These are phyloP conservation scores for Bombyx huttoni DNA, from an alignment of 2,888 invertebrate species.

Conservation along the genomic window DNA sequence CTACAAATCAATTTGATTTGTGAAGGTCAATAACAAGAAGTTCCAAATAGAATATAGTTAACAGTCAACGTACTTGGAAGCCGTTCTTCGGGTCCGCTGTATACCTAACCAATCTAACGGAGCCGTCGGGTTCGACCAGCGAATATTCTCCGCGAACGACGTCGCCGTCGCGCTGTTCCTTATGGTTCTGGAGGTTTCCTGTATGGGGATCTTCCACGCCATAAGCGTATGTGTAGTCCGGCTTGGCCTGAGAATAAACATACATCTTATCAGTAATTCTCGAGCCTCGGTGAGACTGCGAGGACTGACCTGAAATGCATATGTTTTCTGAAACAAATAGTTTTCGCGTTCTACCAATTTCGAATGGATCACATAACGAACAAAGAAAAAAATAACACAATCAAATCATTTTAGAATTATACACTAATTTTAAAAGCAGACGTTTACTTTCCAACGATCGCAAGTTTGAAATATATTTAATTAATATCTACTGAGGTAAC, in stretches of 20 bases:
- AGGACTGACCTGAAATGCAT: background rate
- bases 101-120: slow-evolving; percentile 79
- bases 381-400: no score
- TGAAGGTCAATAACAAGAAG: no score
- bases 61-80: slow-evolving; percentile 70
- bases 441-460: no score
- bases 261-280: no score
- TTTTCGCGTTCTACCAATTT: no score
- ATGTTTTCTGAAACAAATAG: no score
- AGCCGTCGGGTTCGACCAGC: slow-evolving; percentile 82
- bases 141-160: slow-evolving; percentile 81
- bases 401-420: no score
- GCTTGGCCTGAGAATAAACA: slow-evolving; percentile 71
- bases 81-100: slow-evolving; percentile 82
- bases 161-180: slow-evolving; percentile 81
- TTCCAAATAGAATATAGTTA: background rate
- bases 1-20: no score
- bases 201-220: slow-evolving; percentile 82
- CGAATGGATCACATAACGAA: no score
- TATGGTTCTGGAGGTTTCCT: slow-evolving; percentile 80
- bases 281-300: background rate
- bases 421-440: no score
- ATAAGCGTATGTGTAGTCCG: slow-evolving; percentile 82
- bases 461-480: no score
- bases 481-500: no score